phyloP scores from a whole-genome alignment of 2,113 vertebrate genomes.

The Murina feae region DNA sequence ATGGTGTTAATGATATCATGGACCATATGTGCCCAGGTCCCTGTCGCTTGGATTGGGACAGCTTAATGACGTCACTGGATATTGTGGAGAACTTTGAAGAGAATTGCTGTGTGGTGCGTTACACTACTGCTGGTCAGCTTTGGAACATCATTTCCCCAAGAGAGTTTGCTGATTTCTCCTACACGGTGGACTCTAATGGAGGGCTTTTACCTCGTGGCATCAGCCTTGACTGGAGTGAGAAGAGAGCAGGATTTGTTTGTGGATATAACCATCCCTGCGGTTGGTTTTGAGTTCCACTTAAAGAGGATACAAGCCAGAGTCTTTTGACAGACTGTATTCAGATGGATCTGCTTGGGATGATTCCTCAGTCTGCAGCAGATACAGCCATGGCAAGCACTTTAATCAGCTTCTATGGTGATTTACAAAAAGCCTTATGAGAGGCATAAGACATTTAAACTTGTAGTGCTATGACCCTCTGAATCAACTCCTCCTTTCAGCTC shows the following conservation, averaged over 20 bases:
- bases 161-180: constrained; percentile 91
- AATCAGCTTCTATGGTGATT: constrained; percentile 84
- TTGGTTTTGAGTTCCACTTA: constrained; percentile 88
- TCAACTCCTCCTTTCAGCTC: background rate
- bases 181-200: constrained; percentile 83
- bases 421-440: constrained; percentile 81
- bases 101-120: constrained; percentile 88
- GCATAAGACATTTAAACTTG: background rate
- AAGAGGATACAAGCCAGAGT: constrained; percentile 77
- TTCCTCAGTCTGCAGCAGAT: constrained; percentile 87
- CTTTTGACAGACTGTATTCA: constrained; percentile 89
- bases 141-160: constrained; percentile 89
- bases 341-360: constrained; percentile 87
- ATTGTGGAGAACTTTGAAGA: constrained; percentile 85
- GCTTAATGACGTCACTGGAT: constrained; percentile 88
- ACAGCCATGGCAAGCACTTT: constrained; percentile 87
- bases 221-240: constrained; percentile 83
- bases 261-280: constrained; percentile 90
- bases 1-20: constrained; percentile 80
- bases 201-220: constrained; percentile 89
- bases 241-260: constrained; percentile 81
- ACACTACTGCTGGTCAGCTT: constrained; percentile 88
- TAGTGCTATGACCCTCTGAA: accelerated
- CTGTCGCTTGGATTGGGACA: constrained; percentile 87
- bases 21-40: constrained; percentile 89